These are phyloP conservation scores for Temnothorax ravouxi DNA, from an alignment of 2,888 invertebrate species.

Conservation along the genomic window DNA sequence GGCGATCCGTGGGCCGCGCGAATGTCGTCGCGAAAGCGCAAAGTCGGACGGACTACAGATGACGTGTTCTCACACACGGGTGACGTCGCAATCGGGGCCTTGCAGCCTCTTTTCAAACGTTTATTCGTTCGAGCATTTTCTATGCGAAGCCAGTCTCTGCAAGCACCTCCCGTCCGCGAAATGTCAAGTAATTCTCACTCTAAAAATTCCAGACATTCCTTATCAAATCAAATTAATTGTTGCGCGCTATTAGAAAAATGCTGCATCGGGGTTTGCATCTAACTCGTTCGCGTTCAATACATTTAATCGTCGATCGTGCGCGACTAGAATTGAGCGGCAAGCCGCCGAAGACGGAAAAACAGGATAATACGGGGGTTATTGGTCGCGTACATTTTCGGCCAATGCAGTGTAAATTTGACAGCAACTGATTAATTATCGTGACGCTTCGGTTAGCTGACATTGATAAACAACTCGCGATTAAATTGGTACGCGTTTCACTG, in stretches of 20 bases:
- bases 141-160: not conserved
- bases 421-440: constrained; percentile 24
- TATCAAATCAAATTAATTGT: constrained; percentile 29
- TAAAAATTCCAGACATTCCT: not conserved
- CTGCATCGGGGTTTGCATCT: not conserved
- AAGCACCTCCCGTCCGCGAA: not conserved
- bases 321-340: not conserved
- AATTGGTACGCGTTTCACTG: not conserved
- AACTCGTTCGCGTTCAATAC: not conserved
- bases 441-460: not conserved
- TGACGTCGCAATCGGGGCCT: not conserved
- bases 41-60: not conserved
- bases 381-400: not conserved
- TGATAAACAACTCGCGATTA: constrained; percentile 30
- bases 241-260: not conserved
- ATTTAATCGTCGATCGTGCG: not conserved
- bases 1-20: constrained; percentile 38
- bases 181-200: not conserved
- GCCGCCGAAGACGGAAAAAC: not conserved
- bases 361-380: not conserved
- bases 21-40: constrained; percentile 34
- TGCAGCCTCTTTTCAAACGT: not conserved
- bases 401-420: constrained; percentile 6
- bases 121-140: constrained; percentile 2
- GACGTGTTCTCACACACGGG: not conserved